Percentiles rank a stretch among this genome's conserved stretches.
These are phyloP conservation scores for Drosophila jambulina DNA, from an alignment of 1,140 invertebrate genomes.

Conservation along the genomic window DNA sequence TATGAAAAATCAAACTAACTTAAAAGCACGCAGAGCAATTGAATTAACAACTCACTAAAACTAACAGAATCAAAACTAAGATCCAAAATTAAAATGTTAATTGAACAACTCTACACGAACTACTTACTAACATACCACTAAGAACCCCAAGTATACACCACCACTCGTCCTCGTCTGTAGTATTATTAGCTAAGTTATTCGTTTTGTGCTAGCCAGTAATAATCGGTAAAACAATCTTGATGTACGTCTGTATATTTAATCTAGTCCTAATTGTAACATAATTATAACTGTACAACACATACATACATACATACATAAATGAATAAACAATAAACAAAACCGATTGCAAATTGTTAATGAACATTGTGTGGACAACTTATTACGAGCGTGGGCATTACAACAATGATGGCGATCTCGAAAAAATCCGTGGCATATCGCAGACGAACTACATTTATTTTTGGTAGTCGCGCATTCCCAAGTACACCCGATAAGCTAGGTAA, in stretches of 20 bases:
- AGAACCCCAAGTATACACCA: constrained; percentile 31
- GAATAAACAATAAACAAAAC: constrained; percentile 64
- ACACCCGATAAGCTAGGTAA: constrained; percentile 21
- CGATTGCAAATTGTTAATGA: constrained; percentile 54
- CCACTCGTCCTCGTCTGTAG: constrained; percentile 51
- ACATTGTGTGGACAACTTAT: constrained; percentile 25
- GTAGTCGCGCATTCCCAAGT: not conserved
- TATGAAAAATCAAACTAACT: constrained; percentile 40
- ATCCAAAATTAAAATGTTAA: constrained; percentile 28
- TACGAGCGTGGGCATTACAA: constrained; percentile 5
- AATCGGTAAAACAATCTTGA: constrained; percentile 64
- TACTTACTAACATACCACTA: constrained; percentile 16
- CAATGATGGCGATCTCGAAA: constrained; percentile 4
- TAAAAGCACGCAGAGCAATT: constrained; percentile 51
- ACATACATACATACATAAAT: constrained; percentile 20
- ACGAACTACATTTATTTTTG: constrained; percentile 10
- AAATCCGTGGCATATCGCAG: constrained; percentile 9
- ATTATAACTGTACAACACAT: constrained; percentile 71
- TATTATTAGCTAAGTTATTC: constrained; percentile 60
- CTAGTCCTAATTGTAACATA: constrained; percentile 81
- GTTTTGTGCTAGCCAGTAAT: constrained; percentile 63
- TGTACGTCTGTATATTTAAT: constrained; percentile 71
- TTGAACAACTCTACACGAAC: constrained; percentile 19
- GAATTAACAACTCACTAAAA: constrained; percentile 31
- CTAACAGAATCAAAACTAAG: constrained; percentile 64